Evolutionary conservation across 2,888 invertebrate genomes (phyloP).

Genomic region (Drosophila fulvimacula): DNA sequence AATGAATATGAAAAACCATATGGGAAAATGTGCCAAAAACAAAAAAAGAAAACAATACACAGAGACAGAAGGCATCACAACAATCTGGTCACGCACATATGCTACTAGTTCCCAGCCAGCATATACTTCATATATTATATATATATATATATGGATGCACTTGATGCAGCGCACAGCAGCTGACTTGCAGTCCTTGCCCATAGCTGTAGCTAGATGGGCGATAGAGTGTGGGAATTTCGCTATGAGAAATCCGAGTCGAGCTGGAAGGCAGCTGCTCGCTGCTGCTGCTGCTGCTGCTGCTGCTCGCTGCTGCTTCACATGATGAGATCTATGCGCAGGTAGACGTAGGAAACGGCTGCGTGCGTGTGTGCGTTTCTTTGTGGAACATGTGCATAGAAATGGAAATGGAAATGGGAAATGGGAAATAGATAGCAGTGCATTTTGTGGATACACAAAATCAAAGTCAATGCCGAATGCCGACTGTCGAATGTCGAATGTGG

Average conservation of each 20-base stretch:
- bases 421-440: constrained; percentile 25
- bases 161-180: constrained; percentile 62
- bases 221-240: constrained; percentile 70
- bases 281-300: constrained; percentile 23
- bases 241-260: constrained; percentile 63
- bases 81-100: constrained; percentile 70
- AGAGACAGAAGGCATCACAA: constrained; percentile 28
- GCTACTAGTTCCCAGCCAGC: constrained; percentile 39
- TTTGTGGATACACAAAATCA: constrained; percentile 32
- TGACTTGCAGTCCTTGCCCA: constrained; percentile 76
- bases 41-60: constrained; percentile 22
- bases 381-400: constrained; percentile 57
- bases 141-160: constrained; percentile 56
- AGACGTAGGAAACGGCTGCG: constrained; percentile 52
- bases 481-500: constrained; percentile 53
- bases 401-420: constrained; percentile 55
- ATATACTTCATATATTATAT: constrained; percentile 5
- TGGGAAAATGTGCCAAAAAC: constrained; percentile 74
- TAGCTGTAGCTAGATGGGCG: constrained; percentile 50
- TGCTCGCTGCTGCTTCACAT: constrained; percentile 38
- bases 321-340: constrained; percentile 49
- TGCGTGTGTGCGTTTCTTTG: constrained; percentile 54
- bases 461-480: constrained; percentile 50
- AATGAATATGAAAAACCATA: constrained; percentile 57
- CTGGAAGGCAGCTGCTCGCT: constrained; percentile 56